Conservation (phyloP, 2,113 vertebrate species). For the Lipophrys pholis region DNA sequence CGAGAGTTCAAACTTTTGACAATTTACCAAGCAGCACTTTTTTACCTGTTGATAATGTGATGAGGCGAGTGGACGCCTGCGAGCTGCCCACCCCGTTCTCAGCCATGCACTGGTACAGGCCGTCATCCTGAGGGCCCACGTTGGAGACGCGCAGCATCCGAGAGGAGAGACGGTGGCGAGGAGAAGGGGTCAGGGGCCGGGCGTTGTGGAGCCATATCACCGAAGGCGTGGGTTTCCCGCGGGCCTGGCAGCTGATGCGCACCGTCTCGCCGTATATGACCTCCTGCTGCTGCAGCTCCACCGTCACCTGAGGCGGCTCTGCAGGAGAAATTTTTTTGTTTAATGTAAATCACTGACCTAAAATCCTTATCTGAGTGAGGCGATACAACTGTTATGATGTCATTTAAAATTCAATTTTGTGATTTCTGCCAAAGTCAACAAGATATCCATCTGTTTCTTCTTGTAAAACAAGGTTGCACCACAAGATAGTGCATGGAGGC, state of each 20-base stretch:
- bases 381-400: too few species aligned
- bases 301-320: slow-evolving; percentile 94
- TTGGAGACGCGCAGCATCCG: slow-evolving; percentile 84
- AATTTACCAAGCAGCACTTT: neutral
- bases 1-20: neutral
- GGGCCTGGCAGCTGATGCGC: slow-evolving; percentile 91
- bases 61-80: slow-evolving; percentile 90
- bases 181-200: slow-evolving; percentile 82
- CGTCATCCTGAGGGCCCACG: slow-evolving; percentile 91
- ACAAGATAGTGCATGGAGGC: too few species aligned
- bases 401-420: too few species aligned
- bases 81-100: slow-evolving; percentile 95
- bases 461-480: too few species aligned
- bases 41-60: slow-evolving; percentile 86
- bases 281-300: slow-evolving; percentile 92
- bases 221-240: slow-evolving; percentile 90
- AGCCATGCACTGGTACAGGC: slow-evolving; percentile 97
- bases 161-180: slow-evolving; percentile 85
- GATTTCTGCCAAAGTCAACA: too few species aligned
- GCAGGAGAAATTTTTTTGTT: slow-evolving; percentile 44
- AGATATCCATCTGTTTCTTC: too few species aligned
- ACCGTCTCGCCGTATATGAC: slow-evolving; percentile 89
- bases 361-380: too few species aligned
- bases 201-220: slow-evolving; percentile 94
- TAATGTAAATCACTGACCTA: too few species aligned